Evolutionary conservation across 2,888 invertebrate species (phyloP).

Genomic region (Andricus quercusramuli): DNA sequence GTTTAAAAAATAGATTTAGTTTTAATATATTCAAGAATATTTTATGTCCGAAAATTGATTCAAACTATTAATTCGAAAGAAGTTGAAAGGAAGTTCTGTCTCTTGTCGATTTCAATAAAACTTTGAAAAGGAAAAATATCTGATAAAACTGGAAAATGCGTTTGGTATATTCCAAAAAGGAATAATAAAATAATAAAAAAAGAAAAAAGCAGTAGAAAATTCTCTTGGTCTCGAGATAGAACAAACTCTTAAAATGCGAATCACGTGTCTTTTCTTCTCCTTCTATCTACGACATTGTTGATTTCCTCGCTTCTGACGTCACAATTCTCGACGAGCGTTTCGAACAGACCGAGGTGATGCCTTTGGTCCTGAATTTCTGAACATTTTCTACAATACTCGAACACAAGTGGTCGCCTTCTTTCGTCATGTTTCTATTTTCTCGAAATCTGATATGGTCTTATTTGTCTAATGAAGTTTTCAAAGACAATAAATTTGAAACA

Average conservation of each 20-base stretch:
- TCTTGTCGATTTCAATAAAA: neutral
- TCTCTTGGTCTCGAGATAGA: slow-evolving; percentile 44
- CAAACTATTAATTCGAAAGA: too few relatives aligned
- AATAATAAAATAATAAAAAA: neutral
- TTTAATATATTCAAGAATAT: too few relatives aligned
- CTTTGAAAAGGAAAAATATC: neutral
- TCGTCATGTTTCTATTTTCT: too few relatives aligned
- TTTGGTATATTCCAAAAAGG: neutral
- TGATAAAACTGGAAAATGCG: neutral
- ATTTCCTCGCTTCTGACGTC: slow-evolving; percentile 53
- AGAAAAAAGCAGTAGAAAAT: slow-evolving; percentile 27
- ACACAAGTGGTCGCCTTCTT: too few relatives aligned
- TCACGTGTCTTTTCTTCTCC: slow-evolving; percentile 47
- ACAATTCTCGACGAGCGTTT: slow-evolving; percentile 45
- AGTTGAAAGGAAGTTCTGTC: too few relatives aligned
- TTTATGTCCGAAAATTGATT: too few relatives aligned
- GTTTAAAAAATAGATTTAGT: too few relatives aligned
- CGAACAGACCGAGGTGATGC: slow-evolving; percentile 45
- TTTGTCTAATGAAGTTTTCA: too few relatives aligned
- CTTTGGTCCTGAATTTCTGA: slow-evolving; percentile 45
- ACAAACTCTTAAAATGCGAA: slow-evolving; percentile 51
- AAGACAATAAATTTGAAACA: too few relatives aligned
- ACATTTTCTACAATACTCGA: slow-evolving; percentile 41
- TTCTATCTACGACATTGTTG: slow-evolving; percentile 52
- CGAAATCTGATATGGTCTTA: too few relatives aligned